A percentile compares a stretch with the other conserved stretches of the same genome.
Conservation (phyloP, 2,797 vertebrate species). For the Lepus townsendii region DNA sequence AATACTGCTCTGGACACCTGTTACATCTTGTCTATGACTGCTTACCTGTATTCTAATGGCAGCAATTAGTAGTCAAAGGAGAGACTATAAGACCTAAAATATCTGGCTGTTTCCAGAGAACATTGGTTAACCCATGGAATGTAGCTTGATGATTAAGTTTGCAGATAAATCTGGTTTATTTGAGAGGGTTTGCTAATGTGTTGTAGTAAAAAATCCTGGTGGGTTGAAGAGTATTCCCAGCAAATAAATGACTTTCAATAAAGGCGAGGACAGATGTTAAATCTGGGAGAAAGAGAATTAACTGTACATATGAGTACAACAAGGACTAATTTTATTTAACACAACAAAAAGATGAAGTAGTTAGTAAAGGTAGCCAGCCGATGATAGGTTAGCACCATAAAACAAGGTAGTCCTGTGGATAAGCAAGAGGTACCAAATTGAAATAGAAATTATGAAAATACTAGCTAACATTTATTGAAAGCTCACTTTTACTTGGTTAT, state of each 20-base stretch:
- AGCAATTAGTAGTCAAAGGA: background rate
- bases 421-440: background rate
- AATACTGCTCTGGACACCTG: background rate
- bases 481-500: background rate
- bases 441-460: background rate
- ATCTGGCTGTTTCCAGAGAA: background rate
- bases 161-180: background rate
- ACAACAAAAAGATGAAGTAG: background rate
- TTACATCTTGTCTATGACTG: background rate
- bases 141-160: background rate
- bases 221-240: background rate
- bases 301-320: background rate
- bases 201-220: background rate
- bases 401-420: background rate
- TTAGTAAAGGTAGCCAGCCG: background rate
- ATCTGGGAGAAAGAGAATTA: background rate
- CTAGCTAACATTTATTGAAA: background rate
- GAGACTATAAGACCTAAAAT: background rate
- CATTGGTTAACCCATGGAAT: background rate
- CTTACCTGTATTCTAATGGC: background rate
- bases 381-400: background rate
- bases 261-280: background rate
- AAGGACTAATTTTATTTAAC: background rate
- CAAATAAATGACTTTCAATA: background rate
- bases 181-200: background rate